Percentiles rank a stretch among this genome's conserved stretches.
Evolutionary conservation across 1,140 invertebrate species (phyloP).

Genomic region (Hylaeus anthracinus): DNA sequence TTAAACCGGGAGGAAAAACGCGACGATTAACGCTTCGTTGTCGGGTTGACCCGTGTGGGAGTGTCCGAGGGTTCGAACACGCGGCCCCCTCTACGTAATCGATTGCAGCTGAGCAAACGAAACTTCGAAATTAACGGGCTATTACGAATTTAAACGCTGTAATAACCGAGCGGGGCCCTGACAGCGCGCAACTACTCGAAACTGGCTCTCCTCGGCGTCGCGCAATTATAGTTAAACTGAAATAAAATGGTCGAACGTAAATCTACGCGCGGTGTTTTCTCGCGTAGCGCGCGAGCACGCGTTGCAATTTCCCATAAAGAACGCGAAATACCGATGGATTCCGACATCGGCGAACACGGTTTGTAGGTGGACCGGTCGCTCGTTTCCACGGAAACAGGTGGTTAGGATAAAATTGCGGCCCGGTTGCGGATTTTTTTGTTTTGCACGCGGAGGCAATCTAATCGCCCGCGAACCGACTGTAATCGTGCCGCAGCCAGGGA

Average conservation of each 20-base stretch:
- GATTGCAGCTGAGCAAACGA: slow-evolving; percentile 73
- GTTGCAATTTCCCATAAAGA: slow-evolving; percentile 30
- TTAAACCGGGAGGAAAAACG: slow-evolving; percentile 43
- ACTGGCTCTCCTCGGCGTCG: background rate
- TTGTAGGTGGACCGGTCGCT: slow-evolving; percentile 58
- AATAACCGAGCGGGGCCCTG: slow-evolving; percentile 61
- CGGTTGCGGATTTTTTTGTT: background rate
- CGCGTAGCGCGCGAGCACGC: background rate
- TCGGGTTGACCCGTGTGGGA: slow-evolving; percentile 7
- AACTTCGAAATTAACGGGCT: slow-evolving; percentile 70
- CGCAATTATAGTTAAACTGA: slow-evolving; percentile 30
- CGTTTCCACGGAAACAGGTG: slow-evolving; percentile 33
- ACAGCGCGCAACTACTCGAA: background rate
- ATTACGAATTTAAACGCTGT: slow-evolving; percentile 68
- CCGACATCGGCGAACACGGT: slow-evolving; percentile 25
- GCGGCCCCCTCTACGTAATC: slow-evolving; percentile 46
- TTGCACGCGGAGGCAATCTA: background rate
- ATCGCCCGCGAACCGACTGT: background rate
- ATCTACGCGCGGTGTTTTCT: slow-evolving; percentile 23
- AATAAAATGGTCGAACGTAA: slow-evolving; percentile 32
- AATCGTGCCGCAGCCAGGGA: background rate
- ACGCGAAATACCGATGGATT: slow-evolving; percentile 29
- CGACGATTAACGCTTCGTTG: slow-evolving; percentile 50
- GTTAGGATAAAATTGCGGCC: slow-evolving; percentile 28
- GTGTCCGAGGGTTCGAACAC: background rate